Conservation (phyloP, 37 sponge, comb jelly and placozoan genomes). For the Theonella swinhoei region DNA sequence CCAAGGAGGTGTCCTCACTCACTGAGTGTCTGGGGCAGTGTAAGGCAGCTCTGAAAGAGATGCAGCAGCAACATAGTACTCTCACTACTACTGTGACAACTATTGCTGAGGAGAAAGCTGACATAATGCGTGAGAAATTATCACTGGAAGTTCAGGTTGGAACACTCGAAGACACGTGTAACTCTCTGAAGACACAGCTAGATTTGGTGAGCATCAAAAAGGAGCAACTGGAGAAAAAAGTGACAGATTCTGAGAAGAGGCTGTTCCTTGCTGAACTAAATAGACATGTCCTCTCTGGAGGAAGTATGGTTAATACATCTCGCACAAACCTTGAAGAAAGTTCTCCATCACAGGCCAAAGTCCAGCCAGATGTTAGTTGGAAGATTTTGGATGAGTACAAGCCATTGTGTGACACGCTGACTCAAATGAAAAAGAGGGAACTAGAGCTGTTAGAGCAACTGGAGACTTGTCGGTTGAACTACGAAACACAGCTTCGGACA, state of each 20-base stretch:
- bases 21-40: slow-evolving; percentile 52
- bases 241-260: slow-evolving; percentile 26
- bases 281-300: not conserved
- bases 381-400: slow-evolving; percentile 33
- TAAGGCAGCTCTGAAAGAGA: slow-evolving; percentile 54
- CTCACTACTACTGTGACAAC: slow-evolving; percentile 54
- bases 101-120: slow-evolving; percentile 71
- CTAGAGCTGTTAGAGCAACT: slow-evolving; percentile 23
- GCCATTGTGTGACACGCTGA: slow-evolving; percentile 21
- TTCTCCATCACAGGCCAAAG: not conserved
- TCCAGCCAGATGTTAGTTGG: slow-evolving; percentile 44
- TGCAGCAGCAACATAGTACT: slow-evolving; percentile 63
- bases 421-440: not conserved
- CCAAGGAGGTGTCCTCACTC: slow-evolving; percentile 28
- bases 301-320: not conserved
- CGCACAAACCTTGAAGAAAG: not conserved
- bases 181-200: slow-evolving; percentile 21
- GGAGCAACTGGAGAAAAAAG: slow-evolving; percentile 26
- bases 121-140: slow-evolving; percentile 53
- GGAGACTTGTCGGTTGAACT: slow-evolving; percentile 19
- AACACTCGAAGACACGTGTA: slow-evolving; percentile 24
- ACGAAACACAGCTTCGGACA: slow-evolving; percentile 23
- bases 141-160: slow-evolving; percentile 23
- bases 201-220: slow-evolving; percentile 9
- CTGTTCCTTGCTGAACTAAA: not conserved